Conservation (phyloP, 2,113 vertebrate genomes). For the Calyptomena viridis region DNA sequence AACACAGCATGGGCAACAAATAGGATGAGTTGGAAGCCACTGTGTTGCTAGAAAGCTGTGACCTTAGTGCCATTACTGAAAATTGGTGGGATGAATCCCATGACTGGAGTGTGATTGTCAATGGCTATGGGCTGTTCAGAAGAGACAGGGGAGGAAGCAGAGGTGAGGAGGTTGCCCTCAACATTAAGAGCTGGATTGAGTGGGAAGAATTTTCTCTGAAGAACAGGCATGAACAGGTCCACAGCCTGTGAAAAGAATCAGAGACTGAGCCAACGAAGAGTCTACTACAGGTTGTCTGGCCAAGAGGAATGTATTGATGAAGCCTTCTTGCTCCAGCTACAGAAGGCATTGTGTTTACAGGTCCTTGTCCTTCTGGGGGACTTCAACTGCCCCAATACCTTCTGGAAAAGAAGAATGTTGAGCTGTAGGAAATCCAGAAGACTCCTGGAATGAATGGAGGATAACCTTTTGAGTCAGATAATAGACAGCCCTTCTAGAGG, state of each 20-base stretch:
- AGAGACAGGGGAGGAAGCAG: neutral
- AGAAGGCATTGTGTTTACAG: neutral
- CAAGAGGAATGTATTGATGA: neutral
- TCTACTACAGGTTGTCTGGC: no score
- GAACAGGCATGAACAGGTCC: neutral
- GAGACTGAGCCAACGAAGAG: neutral
- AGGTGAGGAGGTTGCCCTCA: neutral
- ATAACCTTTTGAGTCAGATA: neutral
- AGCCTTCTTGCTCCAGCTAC: neutral
- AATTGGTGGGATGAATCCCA: neutral
- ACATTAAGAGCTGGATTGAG: no score
- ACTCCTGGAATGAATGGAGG: neutral
- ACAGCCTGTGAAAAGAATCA: neutral
- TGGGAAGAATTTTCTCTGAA: neutral
- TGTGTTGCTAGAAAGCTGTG: neutral
- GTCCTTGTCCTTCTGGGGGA: neutral
- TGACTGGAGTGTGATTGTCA: neutral
- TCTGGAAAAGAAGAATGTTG: neutral
- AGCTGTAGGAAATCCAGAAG: neutral
- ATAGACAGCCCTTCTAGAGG: neutral
- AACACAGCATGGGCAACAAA: neutral
- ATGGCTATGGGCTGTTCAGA: neutral
- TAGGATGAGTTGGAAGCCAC: neutral
- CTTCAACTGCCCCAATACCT: neutral
- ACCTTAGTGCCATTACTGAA: neutral